These are phyloP conservation scores for Origma solitaria DNA, from an alignment of 2,113 vertebrate species.

Conservation along the genomic window DNA sequence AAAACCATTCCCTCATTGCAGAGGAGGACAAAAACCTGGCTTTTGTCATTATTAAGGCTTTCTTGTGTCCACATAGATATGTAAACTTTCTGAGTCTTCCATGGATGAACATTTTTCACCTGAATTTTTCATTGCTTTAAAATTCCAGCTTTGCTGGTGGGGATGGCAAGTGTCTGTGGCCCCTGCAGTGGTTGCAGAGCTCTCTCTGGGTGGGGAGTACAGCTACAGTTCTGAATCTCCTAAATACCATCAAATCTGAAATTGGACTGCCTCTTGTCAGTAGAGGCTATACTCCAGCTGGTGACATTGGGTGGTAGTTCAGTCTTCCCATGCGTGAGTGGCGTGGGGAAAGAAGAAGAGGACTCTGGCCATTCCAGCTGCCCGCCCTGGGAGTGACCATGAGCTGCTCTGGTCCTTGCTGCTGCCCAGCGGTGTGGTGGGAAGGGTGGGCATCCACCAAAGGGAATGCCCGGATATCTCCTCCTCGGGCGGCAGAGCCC, in stretches of 20 bases:
- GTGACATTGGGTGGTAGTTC: not conserved
- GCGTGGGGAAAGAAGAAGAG: not conserved
- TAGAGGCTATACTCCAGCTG: not conserved
- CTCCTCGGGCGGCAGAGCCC: not conserved
- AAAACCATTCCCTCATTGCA: not conserved
- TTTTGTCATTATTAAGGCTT: not conserved
- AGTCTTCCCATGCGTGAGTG: not conserved
- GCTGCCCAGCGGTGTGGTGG: not conserved
- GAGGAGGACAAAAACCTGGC: not conserved
- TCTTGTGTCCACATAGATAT: not conserved
- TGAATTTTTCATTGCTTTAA: not conserved
- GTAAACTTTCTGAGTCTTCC: not conserved
- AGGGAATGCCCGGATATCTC: not conserved
- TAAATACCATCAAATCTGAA: not conserved
- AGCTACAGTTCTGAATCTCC: not conserved
- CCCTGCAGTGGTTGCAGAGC: not conserved
- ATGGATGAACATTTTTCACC: not conserved
- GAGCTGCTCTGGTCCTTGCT: not conserved
- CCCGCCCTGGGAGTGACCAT: not conserved
- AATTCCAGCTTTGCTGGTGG: not conserved
- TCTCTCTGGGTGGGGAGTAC: not conserved
- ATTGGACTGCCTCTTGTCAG: not conserved
- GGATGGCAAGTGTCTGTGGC: not conserved
- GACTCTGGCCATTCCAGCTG: not conserved
- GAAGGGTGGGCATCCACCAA: accelerated